Conservation (phyloP, 2,113 vertebrate genomes). For the Sturnus vulgaris region DNA sequence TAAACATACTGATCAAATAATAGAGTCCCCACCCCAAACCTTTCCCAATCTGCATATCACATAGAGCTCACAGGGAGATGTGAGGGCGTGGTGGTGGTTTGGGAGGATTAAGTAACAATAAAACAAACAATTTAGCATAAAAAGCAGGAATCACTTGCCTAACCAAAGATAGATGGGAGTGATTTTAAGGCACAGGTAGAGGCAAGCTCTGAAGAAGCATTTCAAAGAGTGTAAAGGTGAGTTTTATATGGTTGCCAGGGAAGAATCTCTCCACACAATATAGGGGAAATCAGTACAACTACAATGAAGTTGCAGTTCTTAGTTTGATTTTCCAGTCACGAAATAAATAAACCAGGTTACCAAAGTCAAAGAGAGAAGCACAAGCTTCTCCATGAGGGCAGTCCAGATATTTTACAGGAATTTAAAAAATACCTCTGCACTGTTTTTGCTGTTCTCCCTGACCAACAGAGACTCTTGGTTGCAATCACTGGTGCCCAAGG, state of each 20-base stretch:
- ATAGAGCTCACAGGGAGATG: neutral
- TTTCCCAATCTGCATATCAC: neutral
- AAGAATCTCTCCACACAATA: neutral
- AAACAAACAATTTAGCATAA: slow-evolving; percentile 38
- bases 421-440: neutral
- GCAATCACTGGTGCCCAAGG: neutral
- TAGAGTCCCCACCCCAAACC: neutral
- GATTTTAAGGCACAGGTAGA: slow-evolving; percentile 32
- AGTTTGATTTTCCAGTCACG: neutral
- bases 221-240: slow-evolving; percentile 6
- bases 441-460: neutral
- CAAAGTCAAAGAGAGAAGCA: neutral
- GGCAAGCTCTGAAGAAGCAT: neutral
- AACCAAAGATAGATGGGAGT: slow-evolving; percentile 15
- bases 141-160: slow-evolving; percentile 34
- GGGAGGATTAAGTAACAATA: slow-evolving; percentile 25
- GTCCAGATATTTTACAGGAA: neutral
- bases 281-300: neutral
- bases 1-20: neutral
- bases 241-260: neutral
- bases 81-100: neutral
- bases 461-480: neutral
- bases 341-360: neutral
- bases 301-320: neutral
- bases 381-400: neutral